phyloP scores from a whole-genome alignment of 2,888 invertebrate genomes.

The Tortricodes alternella region DNA sequence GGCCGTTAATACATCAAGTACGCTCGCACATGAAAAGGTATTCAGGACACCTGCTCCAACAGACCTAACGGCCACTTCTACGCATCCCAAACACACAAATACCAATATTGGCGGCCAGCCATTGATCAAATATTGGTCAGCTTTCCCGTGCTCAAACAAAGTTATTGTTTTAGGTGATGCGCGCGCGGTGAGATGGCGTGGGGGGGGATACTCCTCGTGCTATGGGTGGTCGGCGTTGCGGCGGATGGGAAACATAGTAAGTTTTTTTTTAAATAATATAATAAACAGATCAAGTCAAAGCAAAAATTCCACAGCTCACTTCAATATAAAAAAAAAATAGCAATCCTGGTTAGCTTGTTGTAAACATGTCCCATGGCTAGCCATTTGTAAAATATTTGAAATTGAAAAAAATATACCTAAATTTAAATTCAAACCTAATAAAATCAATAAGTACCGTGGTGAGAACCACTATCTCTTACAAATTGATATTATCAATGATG shows the following conservation, averaged over 20 bases:
- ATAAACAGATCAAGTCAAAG: no score
- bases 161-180: constrained; percentile 81
- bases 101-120: constrained; percentile 33
- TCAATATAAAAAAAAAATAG: background rate
- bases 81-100: constrained; percentile 13
- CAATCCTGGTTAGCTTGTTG: no score
- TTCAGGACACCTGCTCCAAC: constrained; percentile 16
- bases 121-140: constrained; percentile 61
- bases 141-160: constrained; percentile 64
- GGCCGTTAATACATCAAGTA: no score
- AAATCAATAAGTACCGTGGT: no score
- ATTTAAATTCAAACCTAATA: no score
- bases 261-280: constrained; percentile 39
- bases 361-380: no score
- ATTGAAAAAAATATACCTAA: no score
- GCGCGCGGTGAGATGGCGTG: constrained; percentile 72
- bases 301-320: no score
- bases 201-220: constrained; percentile 72
- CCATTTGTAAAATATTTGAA: no score
- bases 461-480: no score
- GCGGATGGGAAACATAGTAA: constrained; percentile 73
- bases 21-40: background rate
- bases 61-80: constrained; percentile 26
- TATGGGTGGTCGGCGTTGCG: constrained; percentile 75
- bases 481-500: no score